Evolutionary conservation across 2,888 invertebrate genomes (phyloP), one percentile per base, ranked within the genome.

Genomic region (Resseliella maxima): DNA sequence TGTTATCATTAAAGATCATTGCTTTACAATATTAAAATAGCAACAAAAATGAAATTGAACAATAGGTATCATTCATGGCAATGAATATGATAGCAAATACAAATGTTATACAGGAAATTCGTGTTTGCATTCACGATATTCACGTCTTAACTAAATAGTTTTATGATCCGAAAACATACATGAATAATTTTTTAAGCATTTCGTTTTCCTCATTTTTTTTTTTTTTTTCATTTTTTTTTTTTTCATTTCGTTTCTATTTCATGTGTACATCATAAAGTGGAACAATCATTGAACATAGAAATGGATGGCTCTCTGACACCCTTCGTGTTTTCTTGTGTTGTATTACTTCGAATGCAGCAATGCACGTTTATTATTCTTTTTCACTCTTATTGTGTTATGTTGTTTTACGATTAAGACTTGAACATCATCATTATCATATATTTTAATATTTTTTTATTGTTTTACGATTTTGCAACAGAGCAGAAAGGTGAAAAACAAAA

Each of bases 401-500:
- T 38, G 38, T 83, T 83, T 83, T 83, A 83, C 38, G 38, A 83
- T 83, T 83, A 83, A 83, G 21, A 83, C 38, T 38, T 83, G 38
- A 83, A 83, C 83, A 83, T 38, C 83, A 38, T 83, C 83, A 83
- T 83, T 83, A 83, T 83, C 36, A 83, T 83, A 81, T 83, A 38
- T 83, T 83, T n/a, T 83, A 38, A 81, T 83, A 38, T 83, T 83
- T n/a, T 83, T 83, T 83, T 83, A 83, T 83, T 83, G 38, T 83
- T 83, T 83, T 83, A 83, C 83, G 83, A 83, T 83, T 83, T 83
- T 38, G 38, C 83, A 38, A 38, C 38, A 38, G 15, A 38, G n/a
- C 38, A 36, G 12, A 38, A 83, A 83, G 24, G 38, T n/a, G 38
- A 83, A n/a, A 38, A 38, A 83, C 38, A 38, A 27, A 6, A 72